These are phyloP conservation scores for Amiota communis DNA, from an alignment of 2,888 invertebrate genomes.

Conservation along the genomic window DNA sequence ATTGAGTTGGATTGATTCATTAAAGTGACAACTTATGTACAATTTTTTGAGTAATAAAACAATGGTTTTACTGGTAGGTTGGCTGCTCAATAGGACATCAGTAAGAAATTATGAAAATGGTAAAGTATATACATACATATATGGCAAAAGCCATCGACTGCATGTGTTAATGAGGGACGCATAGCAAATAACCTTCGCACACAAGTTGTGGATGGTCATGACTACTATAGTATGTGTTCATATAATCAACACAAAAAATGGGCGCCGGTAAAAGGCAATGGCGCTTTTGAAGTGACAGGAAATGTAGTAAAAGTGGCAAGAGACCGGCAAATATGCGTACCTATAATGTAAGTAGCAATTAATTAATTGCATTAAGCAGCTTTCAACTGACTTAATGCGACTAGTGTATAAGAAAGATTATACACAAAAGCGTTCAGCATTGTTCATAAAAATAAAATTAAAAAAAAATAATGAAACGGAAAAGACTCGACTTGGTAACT, in stretches of 20 bases:
- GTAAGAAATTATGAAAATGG: not conserved
- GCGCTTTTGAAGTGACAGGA: slow-evolving; percentile 45
- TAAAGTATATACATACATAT: no score
- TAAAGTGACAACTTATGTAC: no score
- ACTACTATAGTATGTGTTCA: no score
- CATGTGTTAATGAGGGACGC: not conserved
- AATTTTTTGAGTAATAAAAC: no score
- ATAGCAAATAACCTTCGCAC: slow-evolving; percentile 18
- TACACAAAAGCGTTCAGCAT: not conserved
- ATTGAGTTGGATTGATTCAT: not conserved
- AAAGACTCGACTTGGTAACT: no score
- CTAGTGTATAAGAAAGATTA: not conserved
- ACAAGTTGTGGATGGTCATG: not conserved
- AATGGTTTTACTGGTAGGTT: not conserved
- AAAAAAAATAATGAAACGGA: no score
- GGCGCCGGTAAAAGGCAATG: not conserved
- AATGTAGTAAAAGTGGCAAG: slow-evolving; percentile 50
- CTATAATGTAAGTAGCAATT: slow-evolving; percentile 53
- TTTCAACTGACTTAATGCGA: slow-evolving; percentile 7
- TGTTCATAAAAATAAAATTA: no score
- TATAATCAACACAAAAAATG: not conserved
- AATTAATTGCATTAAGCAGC: slow-evolving; percentile 54
- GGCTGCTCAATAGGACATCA: not conserved
- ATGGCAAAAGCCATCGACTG: not conserved
- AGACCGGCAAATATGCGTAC: slow-evolving; percentile 17